Base-by-base conservation (phyloP, 2,888 invertebrate genomes). In the Dysmachus trigonus region DNA sequence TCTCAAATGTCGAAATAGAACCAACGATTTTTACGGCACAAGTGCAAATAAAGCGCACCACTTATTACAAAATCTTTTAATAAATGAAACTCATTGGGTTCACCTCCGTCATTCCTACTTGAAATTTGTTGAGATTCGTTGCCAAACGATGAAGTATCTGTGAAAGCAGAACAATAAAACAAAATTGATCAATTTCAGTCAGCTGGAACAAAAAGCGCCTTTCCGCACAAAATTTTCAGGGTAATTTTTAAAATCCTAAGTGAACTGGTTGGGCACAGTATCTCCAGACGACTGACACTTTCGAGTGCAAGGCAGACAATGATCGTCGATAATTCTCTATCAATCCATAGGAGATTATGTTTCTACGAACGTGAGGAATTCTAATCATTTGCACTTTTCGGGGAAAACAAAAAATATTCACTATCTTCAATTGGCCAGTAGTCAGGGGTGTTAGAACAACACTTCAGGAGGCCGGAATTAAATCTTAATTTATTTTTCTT, bases 141-240 rank as follows among this genome's bases (percentile, higher is more conserved):
- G 51, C 71, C 53, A 71, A 62, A 82, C 62, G 62, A 41, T 71
- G 35, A 35, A 62, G 53, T 62, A 62, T 82, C 82, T 71, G 82
- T 62, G 22, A 62, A 62, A 62, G 62, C 27, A 71, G 22, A 82
- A 22, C 62, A 82, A 82, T 18, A 62, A 82, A 62, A 82, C 35
- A 18, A 35, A 71, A 35, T 51, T 41, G 8, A 47, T 62, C 22
- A 62, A 22, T 62, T 62, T 62, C 53, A 82, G 62, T 82, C 82
- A 82, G 62, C 79, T 79, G 51, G 79, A 47, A 22, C 51, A 47
- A 22, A 51, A 76, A 22, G 22, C 22, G 41, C 15, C 6, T 38
- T 41, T 22, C 6, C 47, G 31, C 6, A 10, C 47, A 79, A 27
- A 79, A 15, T 79, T 7, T 41, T 33, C n/a, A 8, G 15, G 15